These are phyloP conservation scores for Eupleurogrammus muticus DNA, from an alignment of 2,797 vertebrate species.

Conservation along the genomic window DNA sequence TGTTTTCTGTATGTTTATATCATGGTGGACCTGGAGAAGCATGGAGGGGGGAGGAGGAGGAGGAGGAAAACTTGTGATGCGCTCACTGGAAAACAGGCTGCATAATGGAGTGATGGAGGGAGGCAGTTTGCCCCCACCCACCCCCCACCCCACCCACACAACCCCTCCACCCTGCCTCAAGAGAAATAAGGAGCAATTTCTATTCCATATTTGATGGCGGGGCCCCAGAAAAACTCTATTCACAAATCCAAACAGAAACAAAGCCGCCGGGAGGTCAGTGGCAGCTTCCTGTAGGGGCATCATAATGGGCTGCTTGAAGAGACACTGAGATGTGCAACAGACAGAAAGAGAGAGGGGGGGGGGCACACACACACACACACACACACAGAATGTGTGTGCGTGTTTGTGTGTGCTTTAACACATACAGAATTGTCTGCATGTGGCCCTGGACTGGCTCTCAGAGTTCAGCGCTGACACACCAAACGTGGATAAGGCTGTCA, in stretches of 20 bases:
- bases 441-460: slow-evolving; percentile 74
- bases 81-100: slow-evolving; percentile 99
- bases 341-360: slow-evolving; percentile 61
- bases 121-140: slow-evolving; percentile 33
- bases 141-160: neutral
- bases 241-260: slow-evolving; percentile 99
- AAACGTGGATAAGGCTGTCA: slow-evolving; percentile 49
- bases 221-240: slow-evolving; percentile 96
- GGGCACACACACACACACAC: too few relatives aligned
- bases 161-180: slow-evolving; percentile 81
- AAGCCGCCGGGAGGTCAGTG: slow-evolving; percentile 96
- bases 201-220: slow-evolving; percentile 97
- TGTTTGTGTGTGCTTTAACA: slow-evolving; percentile 84
- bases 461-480: slow-evolving; percentile 52
- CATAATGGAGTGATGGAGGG: slow-evolving; percentile 91
- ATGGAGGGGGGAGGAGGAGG: slow-evolving; percentile 39
- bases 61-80: slow-evolving; percentile 91
- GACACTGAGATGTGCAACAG: slow-evolving; percentile 65
- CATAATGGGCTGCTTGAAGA: slow-evolving; percentile 95
- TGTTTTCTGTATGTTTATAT: slow-evolving; percentile 78
- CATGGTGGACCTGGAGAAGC: slow-evolving; percentile 47
- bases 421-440: slow-evolving; percentile 87
- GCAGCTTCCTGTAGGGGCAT: slow-evolving; percentile 91
- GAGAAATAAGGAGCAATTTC: slow-evolving; percentile 99
- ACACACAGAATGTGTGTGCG: too few relatives aligned